Conservation (phyloP, 2,888 invertebrate species). For the Ichneumon xanthorius region DNA sequence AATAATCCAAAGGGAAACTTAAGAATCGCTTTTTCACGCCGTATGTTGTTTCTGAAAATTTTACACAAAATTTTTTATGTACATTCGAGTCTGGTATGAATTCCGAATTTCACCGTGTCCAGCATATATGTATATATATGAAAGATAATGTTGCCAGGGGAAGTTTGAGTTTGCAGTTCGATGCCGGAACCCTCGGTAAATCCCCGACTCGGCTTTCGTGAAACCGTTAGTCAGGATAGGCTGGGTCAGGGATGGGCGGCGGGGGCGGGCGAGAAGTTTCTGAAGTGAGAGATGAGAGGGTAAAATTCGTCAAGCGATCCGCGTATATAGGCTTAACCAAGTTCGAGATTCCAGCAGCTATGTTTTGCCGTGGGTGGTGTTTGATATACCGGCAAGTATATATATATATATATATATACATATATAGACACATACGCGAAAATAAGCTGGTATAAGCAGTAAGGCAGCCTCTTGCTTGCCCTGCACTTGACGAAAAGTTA, state of each 20-base stretch:
- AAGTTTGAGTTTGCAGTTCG: neutral
- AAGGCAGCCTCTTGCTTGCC: neutral
- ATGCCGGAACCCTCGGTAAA: slow-evolving; percentile 1
- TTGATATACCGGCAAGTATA: neutral
- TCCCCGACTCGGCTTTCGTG: neutral
- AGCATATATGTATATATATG: too few relatives aligned
- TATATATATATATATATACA: slow-evolving; percentile 11
- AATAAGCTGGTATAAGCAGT: neutral
- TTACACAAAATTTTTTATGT: too few relatives aligned
- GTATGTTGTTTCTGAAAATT: too few relatives aligned
- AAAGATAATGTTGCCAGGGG: neutral
- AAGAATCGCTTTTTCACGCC: too few relatives aligned
- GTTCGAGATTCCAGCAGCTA: slow-evolving; percentile 29
- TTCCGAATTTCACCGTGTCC: too few relatives aligned
- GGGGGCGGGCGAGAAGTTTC: slow-evolving; percentile 28
- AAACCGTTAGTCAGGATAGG: slow-evolving; percentile 5
- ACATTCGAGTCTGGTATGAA: too few relatives aligned
- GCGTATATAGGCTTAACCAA: slow-evolving; percentile 24
- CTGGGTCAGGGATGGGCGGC: neutral
- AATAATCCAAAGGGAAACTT: too few relatives aligned
- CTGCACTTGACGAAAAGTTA: neutral
- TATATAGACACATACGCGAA: too few relatives aligned
- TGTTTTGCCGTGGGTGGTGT: slow-evolving; percentile 8
- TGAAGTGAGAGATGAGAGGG: slow-evolving; percentile 26
- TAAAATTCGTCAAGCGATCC: slow-evolving; percentile 36